phyloP scores from a whole-genome alignment of 2,888 invertebrate genomes.

The Lasius platythorax region DNA sequence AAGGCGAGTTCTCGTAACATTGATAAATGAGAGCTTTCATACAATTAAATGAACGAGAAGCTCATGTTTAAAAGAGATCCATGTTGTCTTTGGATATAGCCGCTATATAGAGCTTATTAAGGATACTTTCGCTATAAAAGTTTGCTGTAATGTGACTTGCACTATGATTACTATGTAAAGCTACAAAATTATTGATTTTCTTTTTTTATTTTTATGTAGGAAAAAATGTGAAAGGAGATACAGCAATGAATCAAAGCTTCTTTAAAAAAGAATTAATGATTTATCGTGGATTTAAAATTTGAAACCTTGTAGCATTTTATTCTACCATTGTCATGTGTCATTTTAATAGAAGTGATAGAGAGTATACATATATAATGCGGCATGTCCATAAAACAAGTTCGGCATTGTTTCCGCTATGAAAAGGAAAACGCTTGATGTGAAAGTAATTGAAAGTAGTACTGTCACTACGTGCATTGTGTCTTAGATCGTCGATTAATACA shows the following conservation, averaged over 20 bases:
- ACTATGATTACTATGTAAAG: constrained; percentile 11
- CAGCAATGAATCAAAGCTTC: not conserved
- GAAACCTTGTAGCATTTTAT: not conserved
- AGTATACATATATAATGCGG: not conserved
- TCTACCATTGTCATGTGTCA: not conserved
- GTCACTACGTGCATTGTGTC: not conserved
- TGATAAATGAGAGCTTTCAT: constrained; percentile 38
- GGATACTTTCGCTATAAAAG: constrained; percentile 3
- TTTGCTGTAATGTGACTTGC: not conserved
- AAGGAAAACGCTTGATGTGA: constrained; percentile 42
- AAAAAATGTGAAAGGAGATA: not conserved
- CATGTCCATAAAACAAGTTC: constrained; percentile 2
- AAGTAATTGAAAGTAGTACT: constrained; percentile 47
- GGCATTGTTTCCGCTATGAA: constrained; percentile 37
- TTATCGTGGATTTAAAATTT: not conserved
- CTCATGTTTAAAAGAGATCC: constrained; percentile 14
- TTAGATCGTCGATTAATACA: not conserved
- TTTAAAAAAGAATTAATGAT: not conserved
- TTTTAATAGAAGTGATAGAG: constrained; percentile 12
- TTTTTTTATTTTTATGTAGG: not conserved
- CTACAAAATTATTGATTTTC: not conserved
- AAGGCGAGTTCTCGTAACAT: not conserved
- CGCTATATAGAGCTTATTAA: constrained; percentile 23
- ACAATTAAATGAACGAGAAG: constrained; percentile 21
- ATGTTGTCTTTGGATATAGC: constrained; percentile 8